Evolutionary conservation across 2,113 vertebrate genomes (phyloP), one percentile per base, ranked within the genome.

Genomic region (Siphamia tubifer): DNA sequence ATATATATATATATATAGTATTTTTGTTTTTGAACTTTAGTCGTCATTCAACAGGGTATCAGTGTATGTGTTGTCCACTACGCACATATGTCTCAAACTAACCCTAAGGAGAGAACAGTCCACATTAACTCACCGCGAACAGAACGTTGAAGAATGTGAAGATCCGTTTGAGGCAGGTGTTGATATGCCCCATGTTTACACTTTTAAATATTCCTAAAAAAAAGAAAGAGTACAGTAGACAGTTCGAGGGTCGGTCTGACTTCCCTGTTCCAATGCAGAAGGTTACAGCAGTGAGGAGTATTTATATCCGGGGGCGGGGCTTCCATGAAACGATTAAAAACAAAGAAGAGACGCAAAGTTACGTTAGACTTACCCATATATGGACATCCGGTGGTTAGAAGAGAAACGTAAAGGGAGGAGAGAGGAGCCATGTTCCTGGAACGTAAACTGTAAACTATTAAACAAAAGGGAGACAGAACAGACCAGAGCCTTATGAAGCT

Each of bases 91-190:
- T 3, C 5, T 3, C 5, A 9, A 17, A 48, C 11, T 10, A 12
- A 17, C 13, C 4, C n/a, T n/a, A n/a, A n/a, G n/a, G n/a, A n/a
- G n/a, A n/a, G 4, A 17, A 0, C 1, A 39, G 34, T 23, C 15
- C 51, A 43, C 44, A 1, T 68, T 47, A 4, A 79, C 87, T 87
- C 28, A 89, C 87, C 76, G 83, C 81, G 15, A 87, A 84, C 4
- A 84, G 2, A 15, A 87, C 1, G 77, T 86, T 89, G 58, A 86
- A 87, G 60, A 40, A 3, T 40, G 43, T 75, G 58, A 89, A 82
- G 61, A 21, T 13, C 3, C 40, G 4, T 4, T 82, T 86, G 25
- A 89, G 65, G 52, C 78, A 74, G 1, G 10, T 3, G 77, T 81
- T 84, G 20, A 87, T 15, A 11, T 40, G 23, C 4, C 47, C 3